A percentile compares a stretch with the other conserved stretches of the same genome.
phyloP scores from a whole-genome alignment of 1,140 invertebrate genomes.

The Oedothorax gibbosus region DNA sequence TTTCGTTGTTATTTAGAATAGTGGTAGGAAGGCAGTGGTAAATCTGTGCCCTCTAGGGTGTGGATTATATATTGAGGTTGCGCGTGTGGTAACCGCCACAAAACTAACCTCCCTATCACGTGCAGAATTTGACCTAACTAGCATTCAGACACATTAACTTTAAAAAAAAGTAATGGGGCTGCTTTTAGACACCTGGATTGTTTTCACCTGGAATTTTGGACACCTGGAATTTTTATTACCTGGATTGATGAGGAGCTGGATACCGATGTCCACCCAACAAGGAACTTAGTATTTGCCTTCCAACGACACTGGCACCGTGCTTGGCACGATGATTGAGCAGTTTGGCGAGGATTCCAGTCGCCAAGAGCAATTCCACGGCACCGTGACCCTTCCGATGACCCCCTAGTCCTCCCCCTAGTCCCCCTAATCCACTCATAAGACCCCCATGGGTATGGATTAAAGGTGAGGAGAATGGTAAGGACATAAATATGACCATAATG shows the following conservation, averaged over 20 bases:
- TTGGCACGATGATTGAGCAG: conserved; percentile 38
- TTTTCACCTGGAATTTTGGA: too few species aligned
- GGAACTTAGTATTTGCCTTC: conserved; percentile 27
- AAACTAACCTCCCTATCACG: too few species aligned
- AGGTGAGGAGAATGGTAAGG: not conserved
- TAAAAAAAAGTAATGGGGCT: too few species aligned
- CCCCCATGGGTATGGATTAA: conserved; percentile 22
- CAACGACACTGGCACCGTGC: not conserved
- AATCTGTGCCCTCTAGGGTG: too few species aligned
- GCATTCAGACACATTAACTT: too few species aligned
- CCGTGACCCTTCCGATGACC: conserved; percentile 28
- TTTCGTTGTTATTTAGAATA: too few species aligned
- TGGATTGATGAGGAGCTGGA: not conserved
- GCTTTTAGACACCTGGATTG: too few species aligned
- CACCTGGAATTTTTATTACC: too few species aligned
- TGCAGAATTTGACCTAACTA: too few species aligned
- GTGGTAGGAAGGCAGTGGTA: too few species aligned
- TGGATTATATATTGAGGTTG: too few species aligned
- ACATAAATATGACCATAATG: not conserved
- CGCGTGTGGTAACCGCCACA: too few species aligned
- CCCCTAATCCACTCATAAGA: conserved; percentile 42
- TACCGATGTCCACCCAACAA: conserved; percentile 38
- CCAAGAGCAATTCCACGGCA: conserved; percentile 40
- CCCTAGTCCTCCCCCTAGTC: conserved; percentile 40
- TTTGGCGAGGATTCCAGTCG: conserved; percentile 52